A percentile compares a stretch with the other conserved stretches of the same genome.
Evolutionary conservation across 2,113 vertebrate species (phyloP).

Genomic region (Dasypus novemcinctus): DNA sequence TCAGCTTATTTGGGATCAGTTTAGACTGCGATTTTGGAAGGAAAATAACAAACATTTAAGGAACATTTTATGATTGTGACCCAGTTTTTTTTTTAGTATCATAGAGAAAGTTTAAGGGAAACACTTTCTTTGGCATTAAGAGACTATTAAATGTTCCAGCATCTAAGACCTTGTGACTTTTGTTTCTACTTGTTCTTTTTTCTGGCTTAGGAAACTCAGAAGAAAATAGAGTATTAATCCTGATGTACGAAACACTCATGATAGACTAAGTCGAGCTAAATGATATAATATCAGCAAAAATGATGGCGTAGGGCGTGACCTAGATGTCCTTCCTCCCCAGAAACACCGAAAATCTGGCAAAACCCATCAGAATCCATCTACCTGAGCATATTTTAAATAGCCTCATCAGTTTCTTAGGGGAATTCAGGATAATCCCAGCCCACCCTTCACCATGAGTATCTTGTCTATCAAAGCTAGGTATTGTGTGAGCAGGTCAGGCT

Average conservation of each 20-base stretch:
- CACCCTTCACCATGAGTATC: neutral
- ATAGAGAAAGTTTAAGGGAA: constrained; percentile 45
- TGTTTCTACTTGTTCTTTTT: constrained; percentile 64
- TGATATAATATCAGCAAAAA: neutral
- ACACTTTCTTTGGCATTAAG: constrained; percentile 68
- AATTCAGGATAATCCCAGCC: neutral
- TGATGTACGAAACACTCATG: constrained; percentile 16
- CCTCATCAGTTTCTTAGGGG: neutral
- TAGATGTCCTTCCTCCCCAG: too few species aligned
- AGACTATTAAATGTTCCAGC: constrained; percentile 52
- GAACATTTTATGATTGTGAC: constrained; percentile 2
- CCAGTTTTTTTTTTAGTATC: constrained; percentile 41
- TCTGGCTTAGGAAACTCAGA: neutral
- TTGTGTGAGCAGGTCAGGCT: neutral
- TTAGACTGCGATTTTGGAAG: neutral
- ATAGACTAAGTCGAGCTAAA: neutral
- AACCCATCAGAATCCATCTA: too few species aligned
- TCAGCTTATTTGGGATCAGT: neutral
- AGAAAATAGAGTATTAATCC: constrained; percentile 47
- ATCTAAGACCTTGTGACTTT: constrained; percentile 69
- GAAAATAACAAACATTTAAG: constrained; percentile 46
- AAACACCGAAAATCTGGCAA: too few species aligned
- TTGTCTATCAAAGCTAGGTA: neutral
- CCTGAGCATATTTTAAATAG: neutral
- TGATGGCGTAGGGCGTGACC: too few species aligned